These are phyloP conservation scores for Physella acuta DNA, from an alignment of 1,140 invertebrate species.

Conservation along the genomic window DNA sequence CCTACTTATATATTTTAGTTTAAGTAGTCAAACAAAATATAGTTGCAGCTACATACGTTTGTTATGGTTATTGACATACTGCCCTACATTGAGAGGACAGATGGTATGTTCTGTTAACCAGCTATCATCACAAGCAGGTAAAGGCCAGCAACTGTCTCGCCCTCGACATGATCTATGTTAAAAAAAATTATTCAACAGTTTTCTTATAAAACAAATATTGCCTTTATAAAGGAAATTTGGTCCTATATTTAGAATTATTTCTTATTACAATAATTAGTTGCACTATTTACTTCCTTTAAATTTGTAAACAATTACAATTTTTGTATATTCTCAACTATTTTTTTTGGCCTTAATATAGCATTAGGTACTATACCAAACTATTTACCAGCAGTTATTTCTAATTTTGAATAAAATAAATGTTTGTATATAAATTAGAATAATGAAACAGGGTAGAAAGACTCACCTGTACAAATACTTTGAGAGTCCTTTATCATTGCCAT, in stretches of 20 bases:
- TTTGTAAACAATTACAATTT: too few relatives aligned
- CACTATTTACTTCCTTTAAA: too few relatives aligned
- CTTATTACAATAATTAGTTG: too few relatives aligned
- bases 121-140: conserved; percentile 56
- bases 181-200: neutral
- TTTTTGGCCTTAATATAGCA: too few relatives aligned
- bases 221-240: too few relatives aligned
- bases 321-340: too few relatives aligned
- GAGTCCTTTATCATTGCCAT: conserved; percentile 61
- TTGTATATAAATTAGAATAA: neutral
- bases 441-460: conserved; percentile 7
- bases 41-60: conserved; percentile 37
- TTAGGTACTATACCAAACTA: too few relatives aligned
- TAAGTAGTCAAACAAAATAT: neutral
- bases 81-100: conserved; percentile 62
- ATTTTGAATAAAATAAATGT: too few relatives aligned
- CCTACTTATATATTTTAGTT: neutral
- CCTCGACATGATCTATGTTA: conserved; percentile 57
- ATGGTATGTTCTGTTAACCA: conserved; percentile 58
- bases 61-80: conserved; percentile 63
- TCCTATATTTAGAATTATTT: too few relatives aligned
- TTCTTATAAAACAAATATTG: neutral
- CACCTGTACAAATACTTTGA: conserved; percentile 60
- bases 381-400: too few relatives aligned
- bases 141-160: conserved; percentile 56